Base-by-base conservation (phyloP, 1,140 invertebrate species). In the Lethrus apterus region DNA sequence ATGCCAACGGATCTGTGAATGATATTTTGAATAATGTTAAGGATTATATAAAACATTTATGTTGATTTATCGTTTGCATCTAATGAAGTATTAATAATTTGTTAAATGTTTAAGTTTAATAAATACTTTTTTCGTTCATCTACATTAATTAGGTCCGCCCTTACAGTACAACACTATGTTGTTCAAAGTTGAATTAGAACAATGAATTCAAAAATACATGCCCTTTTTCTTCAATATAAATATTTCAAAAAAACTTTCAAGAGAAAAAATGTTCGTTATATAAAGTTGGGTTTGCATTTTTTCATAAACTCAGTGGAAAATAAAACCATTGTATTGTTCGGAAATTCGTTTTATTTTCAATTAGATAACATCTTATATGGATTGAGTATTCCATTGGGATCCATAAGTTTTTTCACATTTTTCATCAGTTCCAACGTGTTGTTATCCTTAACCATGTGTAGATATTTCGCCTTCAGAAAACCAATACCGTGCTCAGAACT, bases 401-500 rank as follows among this genome's bases (percentile, higher is more conserved):
- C 95, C 70, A 97, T 79, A 1, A 88, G 54, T 30, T 68, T 68
- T 64, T 98, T 98, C 8, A 98, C 63, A 24, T 83, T 66, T 14
- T 75, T 77, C 93, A 97, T 98, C 0, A 92, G 66, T 4, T 73
- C 53, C 8, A 97, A 76, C 2, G 85, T 79, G 18, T 77, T 73
- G 5, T 70, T 33, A 20, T 80, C 76, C 70, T 94, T 95, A 23
- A 84, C 86, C 64, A 84, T 83, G 46, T 81, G 76, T 9, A 98
- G 76, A 68, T 83, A 93, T 46, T 90, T 75, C 15, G 80, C 78
- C 62, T 98, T 98, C 24, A 86, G 78, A 55, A 93, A 86, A 1
- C 93, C 95, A 11, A 98, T 80, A 0, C 94, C 94, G 68, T 98
- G 94, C 67, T 98, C 94, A 1, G 93, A 92, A 64, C 90, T 94